These are phyloP conservation scores for Corythucha ciliata DNA, from an alignment of 2,888 invertebrate species.

Conservation along the genomic window DNA sequence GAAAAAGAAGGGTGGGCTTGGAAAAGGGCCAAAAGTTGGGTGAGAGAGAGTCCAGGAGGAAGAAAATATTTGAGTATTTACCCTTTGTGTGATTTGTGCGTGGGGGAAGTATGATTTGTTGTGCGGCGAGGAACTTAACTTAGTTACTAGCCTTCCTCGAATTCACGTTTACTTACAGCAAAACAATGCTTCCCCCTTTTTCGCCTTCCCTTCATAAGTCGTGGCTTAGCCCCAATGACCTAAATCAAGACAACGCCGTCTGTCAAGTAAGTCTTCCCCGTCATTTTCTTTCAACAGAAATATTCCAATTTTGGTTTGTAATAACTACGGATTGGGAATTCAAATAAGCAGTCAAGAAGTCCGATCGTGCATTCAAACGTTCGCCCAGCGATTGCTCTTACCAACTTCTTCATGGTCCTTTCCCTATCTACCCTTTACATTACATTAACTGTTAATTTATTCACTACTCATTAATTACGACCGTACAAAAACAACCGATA, in stretches of 20 bases:
- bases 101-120: slow-evolving; percentile 19
- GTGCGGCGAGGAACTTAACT: slow-evolving; percentile 20
- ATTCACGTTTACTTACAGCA: slow-evolving; percentile 21
- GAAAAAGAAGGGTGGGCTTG: too few species aligned
- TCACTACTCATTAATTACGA: too few species aligned
- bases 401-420: slow-evolving; percentile 20
- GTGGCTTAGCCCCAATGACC: too few species aligned
- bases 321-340: too few species aligned
- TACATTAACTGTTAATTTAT: slow-evolving; percentile 25
- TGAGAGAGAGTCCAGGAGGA: slow-evolving; percentile 18
- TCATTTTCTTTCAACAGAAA: too few species aligned
- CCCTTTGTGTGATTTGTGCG: slow-evolving; percentile 23
- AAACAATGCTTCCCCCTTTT: slow-evolving; percentile 15
- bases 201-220: slow-evolving; percentile 1
- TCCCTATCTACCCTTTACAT: slow-evolving; percentile 20
- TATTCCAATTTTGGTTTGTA: too few species aligned
- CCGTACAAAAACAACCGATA: too few species aligned
- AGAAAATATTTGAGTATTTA: slow-evolving; percentile 24
- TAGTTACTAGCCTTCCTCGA: slow-evolving; percentile 22
- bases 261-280: too few species aligned
- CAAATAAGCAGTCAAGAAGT: too few species aligned
- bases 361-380: too few species aligned
- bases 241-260: too few species aligned
- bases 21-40: slow-evolving; percentile 15
- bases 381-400: too few species aligned